Conservation (phyloP, 1,140 invertebrate species). For the Battus philenor region DNA sequence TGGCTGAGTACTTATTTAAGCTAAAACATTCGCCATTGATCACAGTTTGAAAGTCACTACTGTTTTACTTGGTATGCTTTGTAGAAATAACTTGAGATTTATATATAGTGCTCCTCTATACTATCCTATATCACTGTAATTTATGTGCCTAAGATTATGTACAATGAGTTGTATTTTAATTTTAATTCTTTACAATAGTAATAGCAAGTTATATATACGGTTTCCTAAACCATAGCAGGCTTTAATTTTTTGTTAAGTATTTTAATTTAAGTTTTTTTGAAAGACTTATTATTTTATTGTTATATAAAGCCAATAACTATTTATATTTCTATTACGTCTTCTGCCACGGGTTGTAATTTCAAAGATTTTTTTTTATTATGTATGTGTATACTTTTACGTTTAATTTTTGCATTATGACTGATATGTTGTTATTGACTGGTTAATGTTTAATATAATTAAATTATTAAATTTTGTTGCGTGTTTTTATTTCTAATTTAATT, state of each 20-base stretch:
- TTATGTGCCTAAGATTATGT: constrained; percentile 33
- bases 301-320: constrained; percentile 12
- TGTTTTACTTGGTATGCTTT: constrained; percentile 30
- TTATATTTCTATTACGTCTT: no score
- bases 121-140: constrained; percentile 24
- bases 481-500: no score
- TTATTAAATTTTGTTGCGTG: constrained; percentile 26
- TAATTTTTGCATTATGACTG: constrained; percentile 21
- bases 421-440: constrained; percentile 20
- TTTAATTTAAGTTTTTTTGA: constrained; percentile 40
- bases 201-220: constrained; percentile 29
- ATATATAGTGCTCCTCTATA: constrained; percentile 3
- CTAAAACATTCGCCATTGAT: constrained; percentile 3
- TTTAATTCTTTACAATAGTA: constrained; percentile 22
- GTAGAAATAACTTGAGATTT: constrained; percentile 39
- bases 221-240: constrained; percentile 43
- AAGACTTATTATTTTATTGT: constrained; percentile 9
- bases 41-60: constrained; percentile 17
- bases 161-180: constrained; percentile 26
- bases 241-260: constrained; percentile 63
- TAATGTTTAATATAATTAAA: constrained; percentile 31
- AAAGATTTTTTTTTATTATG: neutral
- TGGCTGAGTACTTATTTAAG: constrained; percentile 30
- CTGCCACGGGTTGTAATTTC: constrained; percentile 8
- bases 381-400: constrained; percentile 12